Conservation (phyloP, 2,113 vertebrate genomes). For the Rhagologus leucostigma region DNA sequence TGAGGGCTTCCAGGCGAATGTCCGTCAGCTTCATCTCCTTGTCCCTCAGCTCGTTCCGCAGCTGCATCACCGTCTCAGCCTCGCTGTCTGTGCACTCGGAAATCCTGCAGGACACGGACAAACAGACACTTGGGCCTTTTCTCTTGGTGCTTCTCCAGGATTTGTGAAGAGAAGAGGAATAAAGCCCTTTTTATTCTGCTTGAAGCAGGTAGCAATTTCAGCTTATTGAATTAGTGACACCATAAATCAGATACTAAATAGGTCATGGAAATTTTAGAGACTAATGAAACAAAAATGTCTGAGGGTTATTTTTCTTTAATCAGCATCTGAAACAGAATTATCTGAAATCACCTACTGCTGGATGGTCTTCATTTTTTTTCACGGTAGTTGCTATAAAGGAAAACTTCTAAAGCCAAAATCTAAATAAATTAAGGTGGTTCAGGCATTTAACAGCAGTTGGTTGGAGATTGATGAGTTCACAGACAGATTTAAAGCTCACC, state of each 20-base stretch:
- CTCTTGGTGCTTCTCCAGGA: background rate
- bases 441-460: background rate
- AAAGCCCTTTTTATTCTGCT: background rate
- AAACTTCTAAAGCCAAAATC: slow-evolving; percentile 1
- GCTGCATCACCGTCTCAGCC: slow-evolving; percentile 93
- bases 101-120: slow-evolving; percentile 69
- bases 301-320: background rate
- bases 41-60: slow-evolving; percentile 92
- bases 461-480: slow-evolving; percentile 25
- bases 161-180: background rate
- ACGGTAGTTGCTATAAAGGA: background rate
- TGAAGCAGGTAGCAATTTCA: background rate
- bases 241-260: background rate
- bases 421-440: background rate
- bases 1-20: slow-evolving; percentile 95
- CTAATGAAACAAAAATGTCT: background rate
- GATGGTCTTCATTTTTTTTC: background rate
- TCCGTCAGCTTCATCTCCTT: slow-evolving; percentile 99
- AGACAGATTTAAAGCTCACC: slow-evolving; percentile 56
- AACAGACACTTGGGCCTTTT: background rate
- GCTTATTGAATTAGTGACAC: background rate
- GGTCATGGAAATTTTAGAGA: background rate
- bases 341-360: background rate
- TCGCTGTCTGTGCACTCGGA: slow-evolving; percentile 91
- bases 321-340: background rate